These are phyloP conservation scores for Coccyzus lansbergi DNA, from an alignment of 2,797 vertebrate species.

Conservation along the genomic window DNA sequence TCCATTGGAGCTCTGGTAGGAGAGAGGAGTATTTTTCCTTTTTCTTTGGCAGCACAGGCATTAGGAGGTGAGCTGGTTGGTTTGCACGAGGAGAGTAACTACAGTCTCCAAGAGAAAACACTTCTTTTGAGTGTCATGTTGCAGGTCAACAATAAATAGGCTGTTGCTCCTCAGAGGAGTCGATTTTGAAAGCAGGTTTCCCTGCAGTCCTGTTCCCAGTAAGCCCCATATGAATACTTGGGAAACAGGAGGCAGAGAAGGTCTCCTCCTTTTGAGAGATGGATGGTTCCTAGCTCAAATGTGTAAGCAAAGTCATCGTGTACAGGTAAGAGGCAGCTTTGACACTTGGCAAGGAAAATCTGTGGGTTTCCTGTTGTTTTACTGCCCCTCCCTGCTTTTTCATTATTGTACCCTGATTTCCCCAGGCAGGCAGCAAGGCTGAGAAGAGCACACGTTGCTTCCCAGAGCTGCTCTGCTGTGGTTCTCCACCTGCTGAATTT, in stretches of 20 bases:
- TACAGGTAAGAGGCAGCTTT: background rate
- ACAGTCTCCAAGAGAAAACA: background rate
- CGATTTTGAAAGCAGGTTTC: background rate
- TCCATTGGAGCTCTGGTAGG: background rate
- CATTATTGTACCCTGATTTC: accelerated
- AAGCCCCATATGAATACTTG: background rate
- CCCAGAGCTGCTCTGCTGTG: background rate
- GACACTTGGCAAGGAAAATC: background rate
- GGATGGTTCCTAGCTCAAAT: background rate
- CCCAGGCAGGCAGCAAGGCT: background rate
- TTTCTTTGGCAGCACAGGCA: background rate
- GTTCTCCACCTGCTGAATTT: background rate
- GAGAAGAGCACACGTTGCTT: background rate
- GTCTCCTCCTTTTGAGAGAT: background rate
- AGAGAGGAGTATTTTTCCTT: background rate
- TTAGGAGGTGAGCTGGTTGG: background rate
- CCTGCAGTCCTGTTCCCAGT: background rate
- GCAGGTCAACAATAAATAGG: background rate
- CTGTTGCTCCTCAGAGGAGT: background rate
- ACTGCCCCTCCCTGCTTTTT: background rate
- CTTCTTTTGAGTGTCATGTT: background rate
- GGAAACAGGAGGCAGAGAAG: background rate
- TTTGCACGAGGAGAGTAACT: background rate
- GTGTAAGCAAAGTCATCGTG: background rate
- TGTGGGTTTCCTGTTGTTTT: background rate